A percentile compares a stretch with the other conserved stretches of the same genome.
Evolutionary conservation across 2,113 vertebrate genomes (phyloP).

Genomic region (Microtus ochrogaster): DNA sequence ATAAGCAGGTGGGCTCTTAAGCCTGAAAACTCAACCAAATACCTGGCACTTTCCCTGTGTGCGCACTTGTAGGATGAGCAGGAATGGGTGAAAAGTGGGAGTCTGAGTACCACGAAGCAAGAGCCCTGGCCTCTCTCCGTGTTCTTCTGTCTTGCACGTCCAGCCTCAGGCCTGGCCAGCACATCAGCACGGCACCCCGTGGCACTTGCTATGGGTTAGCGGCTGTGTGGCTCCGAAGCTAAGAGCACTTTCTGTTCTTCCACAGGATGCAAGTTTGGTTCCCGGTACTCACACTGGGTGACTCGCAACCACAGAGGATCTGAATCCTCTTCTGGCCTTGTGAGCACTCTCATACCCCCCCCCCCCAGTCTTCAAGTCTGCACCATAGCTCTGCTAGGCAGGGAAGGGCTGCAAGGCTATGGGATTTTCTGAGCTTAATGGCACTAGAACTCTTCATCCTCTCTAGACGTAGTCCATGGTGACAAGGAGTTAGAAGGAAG

Average conservation of each 20-base stretch:
- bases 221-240: background rate
- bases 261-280: background rate
- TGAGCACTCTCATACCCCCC: no score
- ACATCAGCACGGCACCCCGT: rapidly evolving
- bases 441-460: background rate
- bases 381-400: background rate
- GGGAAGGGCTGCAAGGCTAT: rapidly evolving
- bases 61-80: no score
- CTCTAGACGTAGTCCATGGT: rapidly evolving
- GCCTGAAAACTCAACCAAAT: background rate
- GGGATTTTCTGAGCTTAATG: background rate
- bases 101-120: background rate
- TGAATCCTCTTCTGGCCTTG: background rate
- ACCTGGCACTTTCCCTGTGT: rapidly evolving
- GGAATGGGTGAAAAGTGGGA: background rate
- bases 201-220: background rate
- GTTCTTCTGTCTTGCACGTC: background rate
- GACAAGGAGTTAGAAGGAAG: background rate
- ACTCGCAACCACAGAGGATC: no score
- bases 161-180: background rate
- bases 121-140: background rate
- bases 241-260: no score
- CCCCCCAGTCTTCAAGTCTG: background rate
- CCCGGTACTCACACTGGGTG: background rate
- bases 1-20: background rate